phyloP scores from a whole-genome alignment of 2,888 invertebrate genomes.

The Tetranychus truncatus region DNA sequence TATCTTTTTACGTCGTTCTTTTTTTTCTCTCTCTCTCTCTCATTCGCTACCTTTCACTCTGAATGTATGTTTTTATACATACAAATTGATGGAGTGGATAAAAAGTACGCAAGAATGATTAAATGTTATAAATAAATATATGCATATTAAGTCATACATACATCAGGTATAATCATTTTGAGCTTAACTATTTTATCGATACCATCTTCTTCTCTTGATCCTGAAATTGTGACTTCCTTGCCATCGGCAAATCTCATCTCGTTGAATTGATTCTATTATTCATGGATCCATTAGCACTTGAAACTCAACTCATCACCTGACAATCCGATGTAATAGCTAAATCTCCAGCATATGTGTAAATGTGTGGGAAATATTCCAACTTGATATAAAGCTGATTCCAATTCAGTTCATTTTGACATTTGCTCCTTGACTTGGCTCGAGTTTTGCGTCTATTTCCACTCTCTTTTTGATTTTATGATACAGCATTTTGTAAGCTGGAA shows the following conservation, averaged over 20 bases:
- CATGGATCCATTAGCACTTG: not conserved
- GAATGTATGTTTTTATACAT: not conserved
- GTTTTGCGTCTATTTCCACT: too few relatives aligned
- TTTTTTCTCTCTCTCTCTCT: not conserved
- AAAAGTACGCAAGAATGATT: not conserved
- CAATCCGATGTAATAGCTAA: not conserved
- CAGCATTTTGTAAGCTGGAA: too few relatives aligned
- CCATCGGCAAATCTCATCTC: not conserved
- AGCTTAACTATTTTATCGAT: not conserved
- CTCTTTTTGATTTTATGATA: too few relatives aligned
- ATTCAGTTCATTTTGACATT: too few relatives aligned
- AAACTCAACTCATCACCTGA: not conserved
- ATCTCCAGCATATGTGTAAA: not conserved
- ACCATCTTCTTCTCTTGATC: not conserved
- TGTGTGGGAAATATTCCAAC: too few relatives aligned
- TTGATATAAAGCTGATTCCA: too few relatives aligned
- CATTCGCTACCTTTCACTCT: not conserved
- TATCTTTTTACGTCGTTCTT: not conserved
- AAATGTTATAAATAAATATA: not conserved
- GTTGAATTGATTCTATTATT: conserved; percentile 1
- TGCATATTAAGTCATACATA: too few relatives aligned
- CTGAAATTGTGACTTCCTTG: not conserved
- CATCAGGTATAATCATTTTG: too few relatives aligned
- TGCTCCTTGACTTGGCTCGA: too few relatives aligned
- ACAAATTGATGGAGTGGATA: not conserved